Evolutionary conservation across 2,113 vertebrate genomes (phyloP).

Genomic region (Ariopsis seemanni): DNA sequence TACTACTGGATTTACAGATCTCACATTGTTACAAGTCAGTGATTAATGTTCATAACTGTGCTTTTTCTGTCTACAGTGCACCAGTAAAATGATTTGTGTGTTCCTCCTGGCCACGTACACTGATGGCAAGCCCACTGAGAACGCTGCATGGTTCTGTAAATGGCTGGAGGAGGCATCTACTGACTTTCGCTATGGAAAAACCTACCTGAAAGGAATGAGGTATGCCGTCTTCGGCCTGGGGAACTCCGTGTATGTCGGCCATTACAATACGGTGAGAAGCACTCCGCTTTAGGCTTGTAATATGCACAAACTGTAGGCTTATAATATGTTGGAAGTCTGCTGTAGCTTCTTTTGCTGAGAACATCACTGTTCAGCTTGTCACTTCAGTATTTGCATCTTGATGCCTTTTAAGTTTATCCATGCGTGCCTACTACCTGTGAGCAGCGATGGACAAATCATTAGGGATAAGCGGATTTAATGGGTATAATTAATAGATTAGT

Average conservation of each 20-base stretch:
- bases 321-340: neutral
- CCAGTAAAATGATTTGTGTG: constrained; percentile 77
- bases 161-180: constrained; percentile 88
- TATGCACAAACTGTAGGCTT: neutral
- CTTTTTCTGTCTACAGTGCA: constrained; percentile 66
- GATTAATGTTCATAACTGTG: neutral
- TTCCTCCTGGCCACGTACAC: constrained; percentile 91
- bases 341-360: neutral
- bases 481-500: neutral
- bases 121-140: constrained; percentile 81
- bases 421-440: neutral
- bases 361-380: neutral
- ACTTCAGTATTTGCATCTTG: neutral
- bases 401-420: neutral
- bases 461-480: neutral
- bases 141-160: constrained; percentile 88
- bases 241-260: constrained; percentile 80
- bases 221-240: constrained; percentile 90
- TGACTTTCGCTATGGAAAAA: constrained; percentile 88
- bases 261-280: constrained; percentile 86
- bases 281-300: neutral
- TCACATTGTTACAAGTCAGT: neutral
- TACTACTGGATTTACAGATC: neutral
- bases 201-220: constrained; percentile 83
- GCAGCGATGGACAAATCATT: neutral